Conservation (phyloP, 1,140 invertebrate species). For the Apolygus lucorum region DNA sequence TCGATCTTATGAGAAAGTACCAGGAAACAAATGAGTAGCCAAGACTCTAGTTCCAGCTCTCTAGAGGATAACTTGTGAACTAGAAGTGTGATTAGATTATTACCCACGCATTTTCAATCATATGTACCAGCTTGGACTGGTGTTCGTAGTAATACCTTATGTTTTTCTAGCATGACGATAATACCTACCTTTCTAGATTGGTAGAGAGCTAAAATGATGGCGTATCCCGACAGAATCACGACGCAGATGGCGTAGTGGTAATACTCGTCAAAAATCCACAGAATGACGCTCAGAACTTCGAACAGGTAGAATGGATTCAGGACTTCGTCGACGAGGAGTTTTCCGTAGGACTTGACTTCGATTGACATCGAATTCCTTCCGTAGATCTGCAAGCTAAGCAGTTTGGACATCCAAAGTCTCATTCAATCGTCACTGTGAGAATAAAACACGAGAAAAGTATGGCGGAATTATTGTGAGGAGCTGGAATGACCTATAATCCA, state of each 20-base stretch:
- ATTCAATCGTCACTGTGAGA: too few species aligned
- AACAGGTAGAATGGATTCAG: slow-evolving; percentile 89
- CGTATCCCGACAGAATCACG: slow-evolving; percentile 50
- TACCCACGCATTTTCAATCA: too few species aligned
- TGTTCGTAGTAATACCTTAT: slow-evolving; percentile 1
- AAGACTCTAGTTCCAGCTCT: too few species aligned
- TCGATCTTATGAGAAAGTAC: too few species aligned
- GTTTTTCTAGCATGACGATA: slow-evolving; percentile 20
- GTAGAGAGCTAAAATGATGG: slow-evolving; percentile 48
- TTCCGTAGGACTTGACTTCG: slow-evolving; percentile 59
- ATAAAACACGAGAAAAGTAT: too few species aligned
- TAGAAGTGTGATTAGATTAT: too few species aligned
- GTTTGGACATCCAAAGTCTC: too few species aligned
- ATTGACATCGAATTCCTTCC: slow-evolving; percentile 65
- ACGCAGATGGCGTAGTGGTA: slow-evolving; percentile 65
- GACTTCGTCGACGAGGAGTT: slow-evolving; percentile 61
- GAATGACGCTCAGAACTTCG: slow-evolving; percentile 67
- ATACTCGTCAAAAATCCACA: slow-evolving; percentile 71
- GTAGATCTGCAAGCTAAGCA: slow-evolving; percentile 55
- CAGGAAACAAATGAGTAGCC: too few species aligned
- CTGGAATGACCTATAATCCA: too few species aligned
- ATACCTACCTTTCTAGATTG: slow-evolving; percentile 48
- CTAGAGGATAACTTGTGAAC: too few species aligned
- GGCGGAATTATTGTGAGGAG: too few species aligned
- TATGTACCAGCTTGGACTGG: too few species aligned